Evolutionary conservation across 2,797 vertebrate species (phyloP).

Genomic region (Siniperca undulata): DNA sequence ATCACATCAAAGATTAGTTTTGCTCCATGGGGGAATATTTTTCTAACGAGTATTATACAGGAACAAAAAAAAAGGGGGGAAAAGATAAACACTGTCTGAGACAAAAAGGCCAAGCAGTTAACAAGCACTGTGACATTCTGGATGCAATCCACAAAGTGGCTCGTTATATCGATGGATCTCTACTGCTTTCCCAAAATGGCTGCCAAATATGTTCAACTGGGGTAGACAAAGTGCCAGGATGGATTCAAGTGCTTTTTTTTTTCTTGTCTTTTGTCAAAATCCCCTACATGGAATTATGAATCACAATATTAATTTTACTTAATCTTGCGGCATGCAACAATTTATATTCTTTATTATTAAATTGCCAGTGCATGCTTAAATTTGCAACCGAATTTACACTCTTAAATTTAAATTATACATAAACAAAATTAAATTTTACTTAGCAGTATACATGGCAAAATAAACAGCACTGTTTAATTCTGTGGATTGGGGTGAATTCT

Average conservation of each 20-base stretch:
- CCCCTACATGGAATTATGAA: constrained; percentile 31
- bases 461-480: constrained; percentile 4
- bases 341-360: constrained; percentile 10
- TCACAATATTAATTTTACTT: constrained; percentile 22
- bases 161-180: constrained; percentile 79
- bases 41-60: constrained; percentile 59
- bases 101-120: constrained; percentile 77
- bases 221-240: constrained; percentile 75
- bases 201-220: constrained; percentile 80
- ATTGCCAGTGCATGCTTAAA: not conserved
- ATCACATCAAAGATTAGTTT: constrained; percentile 70
- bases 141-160: constrained; percentile 79
- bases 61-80: constrained; percentile 28
- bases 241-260: constrained; percentile 67
- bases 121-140: constrained; percentile 81
- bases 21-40: constrained; percentile 62
- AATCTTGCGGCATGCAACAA: not conserved
- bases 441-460: constrained; percentile 6
- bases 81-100: constrained; percentile 62
- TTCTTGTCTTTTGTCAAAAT: constrained; percentile 50
- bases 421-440: constrained; percentile 11
- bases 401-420: constrained; percentile 14
- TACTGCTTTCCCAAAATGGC: constrained; percentile 82
- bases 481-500: constrained; percentile 38
- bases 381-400: constrained; percentile 28